Base-by-base conservation (phyloP, 1,140 invertebrate species). In the Homalodisca vitripennis region DNA sequence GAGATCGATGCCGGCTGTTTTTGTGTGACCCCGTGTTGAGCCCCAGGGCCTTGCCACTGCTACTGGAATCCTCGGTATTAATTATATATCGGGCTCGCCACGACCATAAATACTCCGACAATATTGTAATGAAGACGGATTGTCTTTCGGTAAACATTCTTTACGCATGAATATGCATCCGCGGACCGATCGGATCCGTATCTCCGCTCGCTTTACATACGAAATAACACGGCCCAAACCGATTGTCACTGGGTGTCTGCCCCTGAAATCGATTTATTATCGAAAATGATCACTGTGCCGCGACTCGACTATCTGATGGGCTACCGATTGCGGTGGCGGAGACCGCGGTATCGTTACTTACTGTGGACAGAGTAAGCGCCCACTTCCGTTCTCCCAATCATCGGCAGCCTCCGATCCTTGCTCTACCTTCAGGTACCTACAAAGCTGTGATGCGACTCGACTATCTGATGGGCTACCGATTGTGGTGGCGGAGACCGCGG, bases 251-350 rank as follows among this genome's bases (percentile, higher is more conserved):
- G 55, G 10, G 55, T 60, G 24, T 27, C 55, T 60, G 24, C 24
- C 55, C 55, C 55, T 60, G n/a, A 60, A 60, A 60, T 60, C 55
- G 55, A 60, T 60, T 60, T 60, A 60, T 60, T 60, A 60, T 60
- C 55, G 55, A 60, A 60, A 60, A 60, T 60, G 55, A 60, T 60
- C 55, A 60, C 55, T 26, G 26, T 13, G 26, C 55, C 55, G 24
- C 22, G 14, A 22, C 34, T 17, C 6, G 6, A 10, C 6, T 51
- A 51, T 51, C 48, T 51, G 55, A 60, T 60, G 55, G 12, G 55
- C 55, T 60, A 60, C 55, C 55, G 55, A 30, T 60, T 10, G 3
- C 14, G 34, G 34, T 41, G 17, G 6, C 34, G 48, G n/a, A n/a
- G n/a, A n/a, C n/a, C n/a, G 3, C 3, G 34, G 34, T 41, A 12